These are phyloP conservation scores for Podilymbus podiceps DNA, from an alignment of 2,113 vertebrate genomes.

Conservation along the genomic window DNA sequence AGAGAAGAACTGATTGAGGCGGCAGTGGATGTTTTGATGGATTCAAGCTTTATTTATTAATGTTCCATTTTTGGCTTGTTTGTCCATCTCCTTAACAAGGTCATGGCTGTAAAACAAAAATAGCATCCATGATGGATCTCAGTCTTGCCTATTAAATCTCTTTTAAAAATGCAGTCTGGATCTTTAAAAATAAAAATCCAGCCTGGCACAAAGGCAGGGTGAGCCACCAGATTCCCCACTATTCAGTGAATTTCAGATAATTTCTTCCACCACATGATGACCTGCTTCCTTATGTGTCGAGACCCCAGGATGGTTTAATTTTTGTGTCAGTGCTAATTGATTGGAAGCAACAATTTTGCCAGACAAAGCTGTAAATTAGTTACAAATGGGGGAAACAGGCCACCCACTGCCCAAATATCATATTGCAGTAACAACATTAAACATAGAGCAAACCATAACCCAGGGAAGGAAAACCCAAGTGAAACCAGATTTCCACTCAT, in stretches of 20 bases:
- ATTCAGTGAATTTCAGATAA: neutral
- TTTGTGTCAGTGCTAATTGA: slow-evolving; percentile 71
- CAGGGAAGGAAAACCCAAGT: slow-evolving; percentile 67
- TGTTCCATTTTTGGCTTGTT: neutral
- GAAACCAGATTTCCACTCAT: slow-evolving; percentile 72
- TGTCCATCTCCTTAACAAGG: slow-evolving; percentile 26
- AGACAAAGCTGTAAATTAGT: slow-evolving; percentile 76
- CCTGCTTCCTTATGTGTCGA: neutral
- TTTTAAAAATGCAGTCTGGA: neutral
- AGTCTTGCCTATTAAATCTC: neutral
- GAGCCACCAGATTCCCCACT: neutral
- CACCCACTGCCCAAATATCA: slow-evolving; percentile 71
- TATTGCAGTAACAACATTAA: slow-evolving; percentile 71
- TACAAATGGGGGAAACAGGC: slow-evolving; percentile 72
- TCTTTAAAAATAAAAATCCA: neutral
- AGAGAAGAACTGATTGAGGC: neutral
- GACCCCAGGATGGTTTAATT: slow-evolving; percentile 37
- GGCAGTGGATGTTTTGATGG: neutral
- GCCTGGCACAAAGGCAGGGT: neutral
- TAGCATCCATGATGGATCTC: neutral
- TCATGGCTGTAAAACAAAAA: slow-evolving; percentile 5
- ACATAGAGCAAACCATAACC: slow-evolving; percentile 68
- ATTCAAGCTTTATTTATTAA: neutral
- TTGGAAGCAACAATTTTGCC: slow-evolving; percentile 72
- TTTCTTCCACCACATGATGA: neutral